Evolutionary conservation across 2,888 invertebrate species (phyloP).

Genomic region (Pseudanteris insignis): DNA sequence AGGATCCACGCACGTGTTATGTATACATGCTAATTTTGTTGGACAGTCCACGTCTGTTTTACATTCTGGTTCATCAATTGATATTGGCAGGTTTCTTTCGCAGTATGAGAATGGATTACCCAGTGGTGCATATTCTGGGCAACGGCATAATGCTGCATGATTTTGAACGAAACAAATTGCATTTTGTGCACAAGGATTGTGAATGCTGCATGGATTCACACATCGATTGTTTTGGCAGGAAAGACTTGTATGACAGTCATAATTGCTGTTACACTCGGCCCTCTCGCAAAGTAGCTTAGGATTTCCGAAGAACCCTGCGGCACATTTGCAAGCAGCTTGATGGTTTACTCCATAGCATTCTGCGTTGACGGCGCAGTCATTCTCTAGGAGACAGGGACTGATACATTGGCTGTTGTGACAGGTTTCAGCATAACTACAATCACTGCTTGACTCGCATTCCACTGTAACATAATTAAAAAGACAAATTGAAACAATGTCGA

Average conservation of each 20-base stretch:
- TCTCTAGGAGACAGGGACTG: slow-evolving; percentile 80
- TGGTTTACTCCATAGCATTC: slow-evolving; percentile 85
- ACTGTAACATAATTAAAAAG: no score
- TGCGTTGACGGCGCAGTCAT: slow-evolving; percentile 85
- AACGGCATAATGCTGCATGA: slow-evolving; percentile 83
- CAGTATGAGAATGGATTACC: slow-evolving; percentile 79
- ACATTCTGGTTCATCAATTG: slow-evolving; percentile 74
- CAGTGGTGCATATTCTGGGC: slow-evolving; percentile 80
- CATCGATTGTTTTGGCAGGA: slow-evolving; percentile 80
- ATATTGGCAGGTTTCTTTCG: slow-evolving; percentile 68
- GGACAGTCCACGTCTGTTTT: slow-evolving; percentile 82
- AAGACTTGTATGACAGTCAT: slow-evolving; percentile 81
- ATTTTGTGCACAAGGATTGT: slow-evolving; percentile 82
- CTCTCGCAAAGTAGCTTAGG: slow-evolving; percentile 81
- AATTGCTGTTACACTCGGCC: slow-evolving; percentile 80
- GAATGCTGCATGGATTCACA: slow-evolving; percentile 78
- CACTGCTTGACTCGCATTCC: slow-evolving; percentile 83
- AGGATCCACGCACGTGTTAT: slow-evolving; percentile 80
- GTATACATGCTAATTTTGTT: slow-evolving; percentile 82
- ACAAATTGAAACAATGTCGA: no score
- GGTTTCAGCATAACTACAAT: slow-evolving; percentile 81
- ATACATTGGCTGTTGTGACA: slow-evolving; percentile 86
- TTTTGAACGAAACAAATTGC: slow-evolving; percentile 83
- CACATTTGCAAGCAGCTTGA: slow-evolving; percentile 82
- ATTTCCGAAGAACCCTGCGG: slow-evolving; percentile 80